Evolutionary conservation across 2,113 vertebrate species (phyloP), one percentile per base, ranked within the genome.

Genomic region (Oreochromis niloticus): DNA sequence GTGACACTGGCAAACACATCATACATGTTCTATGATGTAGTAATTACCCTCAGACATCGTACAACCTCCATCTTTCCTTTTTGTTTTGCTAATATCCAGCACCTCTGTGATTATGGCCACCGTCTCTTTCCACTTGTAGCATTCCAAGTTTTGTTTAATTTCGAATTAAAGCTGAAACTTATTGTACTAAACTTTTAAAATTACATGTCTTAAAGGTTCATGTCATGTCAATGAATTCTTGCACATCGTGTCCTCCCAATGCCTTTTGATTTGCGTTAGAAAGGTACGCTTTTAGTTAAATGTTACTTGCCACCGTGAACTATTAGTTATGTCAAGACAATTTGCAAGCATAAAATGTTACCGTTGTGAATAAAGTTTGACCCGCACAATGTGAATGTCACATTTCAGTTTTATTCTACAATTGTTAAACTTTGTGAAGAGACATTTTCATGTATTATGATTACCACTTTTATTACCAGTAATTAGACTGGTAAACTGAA

Each of bases 351-450:
- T 36, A 82, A 87, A 22, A 57, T 87, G 82, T 80, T 75, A 55
- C 54, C 14, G 14, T 30, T 73, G 61, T 78, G 48, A 93, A 91
- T 93, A 90, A 93, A 93, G 87, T 84, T 80, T 48, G 87, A 82
- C 48, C 55, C 17, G 2, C 6, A 63, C 80, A 73, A 39, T 71
- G 11, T 81, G 27, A 85, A 80, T 86, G 71, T 86, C 9, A 82
- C 34, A 83, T 84, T 71, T 80, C 5, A 39, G 4, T n/a, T 52
- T 46, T 41, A 54, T 39, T 61, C 24, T 9, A 56, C 50, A 10
- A 32, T 56, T 50, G 27, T 32, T 78, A 50, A 52, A 52, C 27
- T 78, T 34, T 78, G 27, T 52, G 5, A 75, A 75, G 73, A 32
- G 17, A 78, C 17, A 78, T 52, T 78, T 78, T 78, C 27, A 34